Percentiles rank a stretch among this genome's conserved stretches.
These are phyloP conservation scores for Lepus timidus DNA, from an alignment of 2,113 vertebrate genomes.

Conservation along the genomic window DNA sequence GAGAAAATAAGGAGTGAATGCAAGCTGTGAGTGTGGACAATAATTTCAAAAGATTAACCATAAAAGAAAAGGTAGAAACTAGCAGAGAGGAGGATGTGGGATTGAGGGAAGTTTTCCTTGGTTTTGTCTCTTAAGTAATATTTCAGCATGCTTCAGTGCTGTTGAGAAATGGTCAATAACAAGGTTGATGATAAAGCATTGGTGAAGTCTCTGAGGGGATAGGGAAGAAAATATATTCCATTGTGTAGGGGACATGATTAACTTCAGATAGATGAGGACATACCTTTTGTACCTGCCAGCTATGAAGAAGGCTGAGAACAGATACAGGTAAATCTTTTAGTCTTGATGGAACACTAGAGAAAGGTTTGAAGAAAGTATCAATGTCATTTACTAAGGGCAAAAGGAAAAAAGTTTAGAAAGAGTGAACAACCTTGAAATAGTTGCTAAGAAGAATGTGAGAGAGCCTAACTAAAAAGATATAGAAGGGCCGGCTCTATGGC, in stretches of 20 bases:
- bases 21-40: background rate
- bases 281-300: background rate
- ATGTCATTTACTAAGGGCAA: background rate
- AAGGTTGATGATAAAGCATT: background rate
- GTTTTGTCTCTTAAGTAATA: background rate
- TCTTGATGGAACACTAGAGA: background rate
- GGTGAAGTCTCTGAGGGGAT: background rate
- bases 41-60: background rate
- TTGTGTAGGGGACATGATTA: background rate
- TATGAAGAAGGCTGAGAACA: background rate
- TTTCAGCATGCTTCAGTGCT: background rate
- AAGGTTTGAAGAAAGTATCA: background rate
- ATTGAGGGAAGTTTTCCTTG: slow-evolving; percentile 1
- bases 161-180: background rate
- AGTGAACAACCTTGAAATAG: background rate
- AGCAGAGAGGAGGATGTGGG: background rate
- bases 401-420: background rate
- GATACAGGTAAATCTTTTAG: background rate
- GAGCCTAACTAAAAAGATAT: background rate
- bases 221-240: background rate
- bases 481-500: background rate
- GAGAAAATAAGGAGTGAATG: background rate
- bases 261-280: background rate
- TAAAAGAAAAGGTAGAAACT: background rate
- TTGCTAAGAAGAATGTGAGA: background rate